Percentiles rank a stretch among this genome's conserved stretches.
Evolutionary conservation across 2,797 vertebrate species (phyloP).

Genomic region (Acrocephalus scirpaceus): DNA sequence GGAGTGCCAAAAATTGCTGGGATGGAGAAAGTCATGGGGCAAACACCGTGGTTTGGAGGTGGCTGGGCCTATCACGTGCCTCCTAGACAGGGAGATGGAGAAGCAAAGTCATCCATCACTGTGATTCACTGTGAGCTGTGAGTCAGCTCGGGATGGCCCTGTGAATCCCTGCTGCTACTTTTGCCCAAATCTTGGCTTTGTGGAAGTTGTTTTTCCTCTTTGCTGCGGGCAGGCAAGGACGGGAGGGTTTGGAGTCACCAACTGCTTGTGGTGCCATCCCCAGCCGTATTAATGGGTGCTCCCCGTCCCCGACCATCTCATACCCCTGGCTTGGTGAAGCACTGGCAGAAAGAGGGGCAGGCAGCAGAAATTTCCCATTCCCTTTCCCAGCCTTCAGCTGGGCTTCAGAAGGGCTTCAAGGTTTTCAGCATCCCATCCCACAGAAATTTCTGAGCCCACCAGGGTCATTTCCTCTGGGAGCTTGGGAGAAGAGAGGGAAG

Average conservation of each 20-base stretch:
- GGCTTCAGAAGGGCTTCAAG: background rate
- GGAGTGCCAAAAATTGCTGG: background rate
- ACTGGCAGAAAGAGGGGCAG: background rate
- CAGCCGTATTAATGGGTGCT: background rate
- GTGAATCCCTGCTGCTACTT: background rate
- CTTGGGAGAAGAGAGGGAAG: background rate
- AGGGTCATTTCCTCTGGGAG: constrained; percentile 71
- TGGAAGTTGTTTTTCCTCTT: background rate
- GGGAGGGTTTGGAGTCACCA: background rate
- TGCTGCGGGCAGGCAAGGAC: background rate
- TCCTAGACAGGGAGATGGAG: background rate
- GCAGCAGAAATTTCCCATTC: background rate
- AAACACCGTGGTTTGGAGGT: background rate
- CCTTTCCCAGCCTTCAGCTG: background rate
- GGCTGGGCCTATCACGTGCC: background rate
- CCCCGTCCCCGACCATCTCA: fast-evolving
- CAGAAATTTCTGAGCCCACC: constrained; percentile 50
- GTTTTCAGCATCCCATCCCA: constrained; percentile 36
- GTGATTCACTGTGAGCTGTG: constrained; percentile 36
- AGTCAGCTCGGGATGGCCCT: background rate
- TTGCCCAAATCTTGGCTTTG: constrained; percentile 21
- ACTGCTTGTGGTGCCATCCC: background rate
- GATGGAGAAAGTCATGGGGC: background rate
- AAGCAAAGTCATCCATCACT: background rate
- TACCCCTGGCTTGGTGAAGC: background rate